A percentile compares a stretch with the other conserved stretches of the same genome.
These are phyloP conservation scores for Fistularia commersonii DNA, from an alignment of 2,797 vertebrate species.

Conservation along the genomic window DNA sequence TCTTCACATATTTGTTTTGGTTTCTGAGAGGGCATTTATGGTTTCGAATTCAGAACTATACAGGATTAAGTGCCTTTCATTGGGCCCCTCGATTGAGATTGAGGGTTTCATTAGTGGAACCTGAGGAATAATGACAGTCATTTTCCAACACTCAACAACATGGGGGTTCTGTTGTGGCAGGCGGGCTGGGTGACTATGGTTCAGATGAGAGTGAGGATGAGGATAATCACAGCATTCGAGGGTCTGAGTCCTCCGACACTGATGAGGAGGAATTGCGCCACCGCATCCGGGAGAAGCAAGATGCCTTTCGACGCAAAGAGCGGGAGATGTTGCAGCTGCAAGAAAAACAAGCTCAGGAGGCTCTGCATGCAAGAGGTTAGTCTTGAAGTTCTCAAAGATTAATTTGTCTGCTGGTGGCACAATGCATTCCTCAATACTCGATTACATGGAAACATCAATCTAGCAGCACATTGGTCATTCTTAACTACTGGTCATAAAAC, in stretches of 20 bases:
- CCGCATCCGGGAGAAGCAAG: conserved; percentile 97
- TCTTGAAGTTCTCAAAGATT: not conserved
- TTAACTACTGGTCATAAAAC: no score
- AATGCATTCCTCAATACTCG: not conserved
- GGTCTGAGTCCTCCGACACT: conserved; percentile 95
- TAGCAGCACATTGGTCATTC: no score
- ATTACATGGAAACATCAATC: no score
- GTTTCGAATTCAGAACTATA: conserved; percentile 7
- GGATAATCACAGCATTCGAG: conserved; percentile 84
- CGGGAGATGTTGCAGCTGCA: conserved; percentile 86
- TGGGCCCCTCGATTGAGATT: conserved; percentile 30
- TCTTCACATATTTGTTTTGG: conserved; percentile 10
- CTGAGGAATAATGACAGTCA: conserved; percentile 21
- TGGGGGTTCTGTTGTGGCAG: conserved; percentile 85
- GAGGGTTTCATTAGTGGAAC: conserved; percentile 32
- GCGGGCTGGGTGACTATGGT: conserved; percentile 97
- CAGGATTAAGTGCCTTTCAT: conserved; percentile 31
- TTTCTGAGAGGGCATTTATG: conserved; percentile 6
- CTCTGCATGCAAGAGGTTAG: conserved; percentile 72
- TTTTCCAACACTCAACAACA: conserved; percentile 53
- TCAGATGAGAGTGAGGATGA: conserved; percentile 96
- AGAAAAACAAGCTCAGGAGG: conserved; percentile 89
- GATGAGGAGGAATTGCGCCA: conserved; percentile 95
- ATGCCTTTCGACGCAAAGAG: conserved; percentile 96
- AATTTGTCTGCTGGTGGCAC: not conserved